Evolutionary conservation across 35 echinoderm and acorn worm genomes (phyloP).

Genomic region (Acanthaster planci): DNA sequence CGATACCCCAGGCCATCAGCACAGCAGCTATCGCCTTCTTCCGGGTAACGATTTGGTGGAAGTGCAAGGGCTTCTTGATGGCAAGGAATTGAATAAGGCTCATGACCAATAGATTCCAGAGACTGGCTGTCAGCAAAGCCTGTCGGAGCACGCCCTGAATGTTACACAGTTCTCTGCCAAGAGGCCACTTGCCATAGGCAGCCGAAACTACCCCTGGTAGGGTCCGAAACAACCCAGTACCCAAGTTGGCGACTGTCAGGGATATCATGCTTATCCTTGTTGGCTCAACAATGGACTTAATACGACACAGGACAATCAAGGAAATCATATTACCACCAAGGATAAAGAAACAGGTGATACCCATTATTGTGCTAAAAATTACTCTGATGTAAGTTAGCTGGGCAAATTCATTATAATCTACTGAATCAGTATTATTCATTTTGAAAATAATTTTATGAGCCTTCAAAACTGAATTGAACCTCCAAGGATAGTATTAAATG

Average conservation of each 20-base stretch:
- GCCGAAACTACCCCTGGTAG: background rate
- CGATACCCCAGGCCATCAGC: background rate
- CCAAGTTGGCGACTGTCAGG: background rate
- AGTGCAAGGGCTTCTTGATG: background rate
- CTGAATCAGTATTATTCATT: background rate
- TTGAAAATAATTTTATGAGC: no score
- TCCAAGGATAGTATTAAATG: no score
- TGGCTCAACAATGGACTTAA: background rate
- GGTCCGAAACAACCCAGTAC: background rate
- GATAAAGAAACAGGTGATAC: background rate
- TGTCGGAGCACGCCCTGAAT: background rate
- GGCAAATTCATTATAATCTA: background rate
- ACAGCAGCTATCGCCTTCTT: background rate
- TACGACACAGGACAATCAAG: background rate
- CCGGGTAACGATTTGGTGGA: background rate
- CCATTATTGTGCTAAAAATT: background rate
- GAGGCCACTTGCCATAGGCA: background rate
- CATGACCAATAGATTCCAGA: background rate
- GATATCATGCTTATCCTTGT: slow-evolving; percentile 14
- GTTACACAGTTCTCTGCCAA: background rate
- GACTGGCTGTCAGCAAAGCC: background rate
- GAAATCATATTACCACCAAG: background rate
- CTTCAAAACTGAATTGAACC: no score
- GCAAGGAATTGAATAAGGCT: background rate
- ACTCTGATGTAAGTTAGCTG: background rate